A percentile compares a stretch with the other conserved stretches of the same genome.
Evolutionary conservation across 2,113 vertebrate species (phyloP).

Genomic region (Aldabrachelys gigantea): DNA sequence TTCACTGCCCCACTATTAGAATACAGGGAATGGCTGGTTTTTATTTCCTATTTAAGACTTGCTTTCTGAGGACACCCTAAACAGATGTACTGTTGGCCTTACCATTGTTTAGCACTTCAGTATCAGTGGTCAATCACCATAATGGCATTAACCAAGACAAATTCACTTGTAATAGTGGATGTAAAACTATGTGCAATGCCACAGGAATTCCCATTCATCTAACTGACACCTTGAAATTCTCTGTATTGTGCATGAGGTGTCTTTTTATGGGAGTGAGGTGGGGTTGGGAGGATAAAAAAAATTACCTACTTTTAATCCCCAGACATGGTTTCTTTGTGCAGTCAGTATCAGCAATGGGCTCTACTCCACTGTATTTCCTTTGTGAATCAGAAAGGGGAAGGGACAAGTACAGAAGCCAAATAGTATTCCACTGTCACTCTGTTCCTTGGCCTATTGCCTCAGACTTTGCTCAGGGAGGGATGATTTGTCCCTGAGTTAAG

Average conservation of each 20-base stretch:
- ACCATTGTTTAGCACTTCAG: not conserved
- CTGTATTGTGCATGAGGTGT: not conserved
- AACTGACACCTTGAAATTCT: not conserved
- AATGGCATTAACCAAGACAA: conserved; percentile 28
- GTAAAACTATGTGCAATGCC: conserved; percentile 17
- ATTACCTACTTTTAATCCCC: not conserved
- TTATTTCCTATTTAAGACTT: conserved; percentile 35
- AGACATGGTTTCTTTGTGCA: not conserved
- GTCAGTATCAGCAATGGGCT: not conserved
- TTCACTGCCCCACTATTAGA: not conserved
- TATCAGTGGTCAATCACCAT: not conserved
- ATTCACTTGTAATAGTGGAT: conserved; percentile 12
- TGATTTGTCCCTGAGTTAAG: not conserved
- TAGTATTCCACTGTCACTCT: not conserved
- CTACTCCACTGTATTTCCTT: not conserved
- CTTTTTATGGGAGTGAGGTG: too few relatives aligned
- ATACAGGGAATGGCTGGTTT: conserved; percentile 7
- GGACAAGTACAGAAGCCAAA: not conserved
- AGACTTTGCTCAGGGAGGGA: not conserved
- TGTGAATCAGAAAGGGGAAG: not conserved
- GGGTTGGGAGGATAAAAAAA: accelerated
- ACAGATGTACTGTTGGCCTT: not conserved
- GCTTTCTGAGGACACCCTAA: not conserved
- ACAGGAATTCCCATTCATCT: conserved; percentile 9
- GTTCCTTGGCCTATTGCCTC: not conserved